Evolutionary conservation across 2,888 invertebrate species (phyloP).

Genomic region (Acrobasis repandana): DNA sequence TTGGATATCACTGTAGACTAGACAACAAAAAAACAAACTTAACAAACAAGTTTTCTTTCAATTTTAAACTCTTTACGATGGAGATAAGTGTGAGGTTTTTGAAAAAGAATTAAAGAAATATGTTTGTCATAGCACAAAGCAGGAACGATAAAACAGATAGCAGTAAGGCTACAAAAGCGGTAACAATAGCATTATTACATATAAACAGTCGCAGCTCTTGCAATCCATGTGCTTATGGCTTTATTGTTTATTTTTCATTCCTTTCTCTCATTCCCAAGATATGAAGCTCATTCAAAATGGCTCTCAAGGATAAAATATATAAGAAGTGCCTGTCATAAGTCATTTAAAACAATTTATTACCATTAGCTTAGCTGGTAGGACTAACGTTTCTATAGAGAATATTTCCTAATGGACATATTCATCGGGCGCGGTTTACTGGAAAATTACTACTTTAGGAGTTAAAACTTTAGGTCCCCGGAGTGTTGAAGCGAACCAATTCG

Average conservation of each 20-base stretch:
- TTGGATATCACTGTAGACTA: constrained; percentile 51
- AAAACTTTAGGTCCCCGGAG: too few relatives aligned
- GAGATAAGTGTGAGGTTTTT: constrained; percentile 31
- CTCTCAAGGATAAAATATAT: too few relatives aligned
- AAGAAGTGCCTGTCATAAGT: too few relatives aligned
- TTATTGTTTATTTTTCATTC: not conserved
- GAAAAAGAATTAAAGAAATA: constrained; percentile 26
- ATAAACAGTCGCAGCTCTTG: constrained; percentile 17
- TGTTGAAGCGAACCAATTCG: too few relatives aligned
- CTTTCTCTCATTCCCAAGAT: too few relatives aligned
- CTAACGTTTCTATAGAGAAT: too few relatives aligned
- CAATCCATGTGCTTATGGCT: constrained; percentile 8
- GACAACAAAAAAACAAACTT: constrained; percentile 41
- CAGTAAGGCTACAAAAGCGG: constrained; percentile 62
- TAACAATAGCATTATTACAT: constrained; percentile 58
- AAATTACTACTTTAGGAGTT: too few relatives aligned
- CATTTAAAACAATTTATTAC: too few relatives aligned
- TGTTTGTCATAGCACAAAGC: constrained; percentile 55
- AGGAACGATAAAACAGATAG: constrained; percentile 74
- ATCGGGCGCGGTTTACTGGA: too few relatives aligned
- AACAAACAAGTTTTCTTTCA: constrained; percentile 27
- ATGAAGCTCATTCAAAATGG: too few relatives aligned
- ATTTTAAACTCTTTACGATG: constrained; percentile 39
- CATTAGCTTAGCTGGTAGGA: too few relatives aligned
- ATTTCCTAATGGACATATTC: too few relatives aligned